phyloP scores from a whole-genome alignment of 2,113 vertebrate species.

The Prunella himalayana region DNA sequence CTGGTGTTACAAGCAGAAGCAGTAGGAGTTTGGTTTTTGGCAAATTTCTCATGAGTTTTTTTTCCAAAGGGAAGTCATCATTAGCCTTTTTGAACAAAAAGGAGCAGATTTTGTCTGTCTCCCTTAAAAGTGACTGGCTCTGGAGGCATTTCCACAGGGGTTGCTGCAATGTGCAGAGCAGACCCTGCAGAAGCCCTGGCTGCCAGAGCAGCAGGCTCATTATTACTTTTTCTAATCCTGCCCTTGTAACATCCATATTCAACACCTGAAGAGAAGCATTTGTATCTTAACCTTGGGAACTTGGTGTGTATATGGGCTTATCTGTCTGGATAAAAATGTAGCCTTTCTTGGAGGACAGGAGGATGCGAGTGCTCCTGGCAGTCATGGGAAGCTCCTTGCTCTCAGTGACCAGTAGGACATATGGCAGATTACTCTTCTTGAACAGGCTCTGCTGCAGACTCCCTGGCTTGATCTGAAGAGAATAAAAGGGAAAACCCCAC shows the following conservation, averaged over 20 bases:
- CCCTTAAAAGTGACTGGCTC: neutral
- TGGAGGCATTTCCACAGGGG: neutral
- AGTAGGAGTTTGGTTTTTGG: rapidly evolving
- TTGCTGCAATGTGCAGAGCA: neutral
- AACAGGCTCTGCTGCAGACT: neutral
- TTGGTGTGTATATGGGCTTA: constrained; percentile 72
- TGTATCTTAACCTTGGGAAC: constrained; percentile 52
- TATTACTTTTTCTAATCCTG: neutral
- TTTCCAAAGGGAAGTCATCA: neutral
- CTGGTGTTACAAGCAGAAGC: neutral
- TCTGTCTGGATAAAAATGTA: constrained; percentile 62
- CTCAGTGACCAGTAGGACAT: constrained; percentile 42
- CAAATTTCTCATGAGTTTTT: neutral
- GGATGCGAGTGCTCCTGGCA: neutral
- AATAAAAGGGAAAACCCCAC: neutral
- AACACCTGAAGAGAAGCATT: neutral
- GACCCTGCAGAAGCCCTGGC: neutral
- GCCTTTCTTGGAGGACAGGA: constrained; percentile 65
- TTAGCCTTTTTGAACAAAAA: neutral
- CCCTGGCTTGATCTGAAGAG: constrained; percentile 37
- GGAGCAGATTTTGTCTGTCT: neutral
- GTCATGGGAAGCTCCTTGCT: neutral
- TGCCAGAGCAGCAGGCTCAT: neutral
- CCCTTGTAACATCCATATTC: neutral
- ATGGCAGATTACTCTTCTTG: neutral